These are phyloP conservation scores for Semnornis frantzii DNA, from an alignment of 2,113 vertebrate genomes.

Conservation along the genomic window DNA sequence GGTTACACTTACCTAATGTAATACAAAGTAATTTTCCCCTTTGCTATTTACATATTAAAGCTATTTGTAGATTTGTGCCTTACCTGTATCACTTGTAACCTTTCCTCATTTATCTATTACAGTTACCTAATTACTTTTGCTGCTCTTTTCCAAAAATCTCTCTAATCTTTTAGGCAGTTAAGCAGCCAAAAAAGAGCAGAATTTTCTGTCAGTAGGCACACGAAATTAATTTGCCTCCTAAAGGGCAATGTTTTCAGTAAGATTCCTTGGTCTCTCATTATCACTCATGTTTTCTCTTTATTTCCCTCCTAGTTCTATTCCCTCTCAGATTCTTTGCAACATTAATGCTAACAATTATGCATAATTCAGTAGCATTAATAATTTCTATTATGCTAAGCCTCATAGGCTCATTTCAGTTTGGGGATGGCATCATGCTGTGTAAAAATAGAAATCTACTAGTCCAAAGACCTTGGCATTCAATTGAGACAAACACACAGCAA, in stretches of 20 bases:
- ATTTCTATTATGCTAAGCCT: conserved; percentile 47
- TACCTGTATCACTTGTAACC: not conserved
- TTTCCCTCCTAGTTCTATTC: conserved; percentile 4
- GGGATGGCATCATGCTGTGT: not conserved
- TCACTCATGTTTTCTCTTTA: conserved; percentile 8
- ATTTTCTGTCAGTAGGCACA: not conserved
- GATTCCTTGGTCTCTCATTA: not conserved
- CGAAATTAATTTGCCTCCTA: not conserved
- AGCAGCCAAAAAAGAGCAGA: not conserved
- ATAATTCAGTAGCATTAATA: conserved; percentile 62
- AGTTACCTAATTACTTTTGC: not conserved
- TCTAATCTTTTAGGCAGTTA: not conserved
- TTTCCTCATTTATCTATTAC: not conserved
- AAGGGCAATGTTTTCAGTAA: not conserved
- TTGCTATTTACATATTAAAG: not conserved
- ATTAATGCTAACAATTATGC: conserved; percentile 56
- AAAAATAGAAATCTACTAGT: conserved; percentile 26
- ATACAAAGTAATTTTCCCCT: not conserved
- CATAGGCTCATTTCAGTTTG: not conserved
- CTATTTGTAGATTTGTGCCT: not conserved
- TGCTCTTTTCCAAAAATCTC: not conserved
- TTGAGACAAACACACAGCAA: conserved; percentile 18
- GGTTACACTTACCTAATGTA: not conserved
- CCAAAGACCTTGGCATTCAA: conserved; percentile 13
- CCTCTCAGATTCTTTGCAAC: conserved; percentile 36